These are phyloP conservation scores for Acanthosoma haemorrhoidale DNA, from an alignment of 2,888 invertebrate genomes.

Conservation along the genomic window DNA sequence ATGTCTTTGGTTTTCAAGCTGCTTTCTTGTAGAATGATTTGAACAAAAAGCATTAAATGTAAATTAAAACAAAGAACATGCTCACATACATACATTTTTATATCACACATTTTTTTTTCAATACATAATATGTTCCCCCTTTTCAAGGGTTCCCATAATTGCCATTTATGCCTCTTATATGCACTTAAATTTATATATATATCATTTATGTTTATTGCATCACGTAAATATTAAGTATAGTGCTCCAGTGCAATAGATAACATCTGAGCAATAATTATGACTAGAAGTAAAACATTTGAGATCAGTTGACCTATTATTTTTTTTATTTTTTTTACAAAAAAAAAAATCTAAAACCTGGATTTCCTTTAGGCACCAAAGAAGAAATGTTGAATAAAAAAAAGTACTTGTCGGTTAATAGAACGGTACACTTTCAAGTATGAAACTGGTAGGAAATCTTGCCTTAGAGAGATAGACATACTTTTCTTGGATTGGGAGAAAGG, in stretches of 20 bases:
- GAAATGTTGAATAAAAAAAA: not conserved
- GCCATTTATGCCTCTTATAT: not conserved
- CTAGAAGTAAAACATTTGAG: conserved; percentile 21
- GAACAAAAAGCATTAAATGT: conserved; percentile 17
- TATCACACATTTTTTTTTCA: not conserved
- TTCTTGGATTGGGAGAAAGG: no score
- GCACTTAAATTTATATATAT: not conserved
- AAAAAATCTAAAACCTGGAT: conserved; percentile 24
- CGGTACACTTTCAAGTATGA: no score
- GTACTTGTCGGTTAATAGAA: no score
- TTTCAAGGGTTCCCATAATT: not conserved
- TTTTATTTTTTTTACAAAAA: not conserved
- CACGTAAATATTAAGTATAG: conserved; percentile 16
- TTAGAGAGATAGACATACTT: no score
- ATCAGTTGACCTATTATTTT: conserved; percentile 6
- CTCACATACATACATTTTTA: not conserved
- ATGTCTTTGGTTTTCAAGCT: conserved; percentile 31
- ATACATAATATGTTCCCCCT: not conserved
- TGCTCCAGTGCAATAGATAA: conserved; percentile 22
- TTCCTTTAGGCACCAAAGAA: conserved; percentile 21
- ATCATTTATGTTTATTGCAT: conserved; percentile 20
- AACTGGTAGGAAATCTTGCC: no score
- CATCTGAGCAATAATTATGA: conserved; percentile 16
- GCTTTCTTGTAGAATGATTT: conserved; percentile 5
- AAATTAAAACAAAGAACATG: not conserved